A percentile compares a stretch with the other conserved stretches of the same genome.
These are phyloP conservation scores for Drosophila sturtevanti DNA, from an alignment of 1,140 invertebrate species.

Conservation along the genomic window DNA sequence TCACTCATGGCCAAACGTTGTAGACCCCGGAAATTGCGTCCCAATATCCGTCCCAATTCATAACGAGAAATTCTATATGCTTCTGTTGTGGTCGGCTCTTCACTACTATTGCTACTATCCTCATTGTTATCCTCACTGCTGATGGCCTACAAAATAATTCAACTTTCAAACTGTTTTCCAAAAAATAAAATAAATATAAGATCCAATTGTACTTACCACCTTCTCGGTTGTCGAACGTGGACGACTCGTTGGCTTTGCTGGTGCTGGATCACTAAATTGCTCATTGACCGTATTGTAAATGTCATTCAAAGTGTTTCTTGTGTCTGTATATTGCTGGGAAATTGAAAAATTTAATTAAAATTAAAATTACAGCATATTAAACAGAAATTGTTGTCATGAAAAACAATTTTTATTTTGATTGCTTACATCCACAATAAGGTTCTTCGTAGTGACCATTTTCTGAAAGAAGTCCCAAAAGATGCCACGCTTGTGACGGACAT, in stretches of 20 bases:
- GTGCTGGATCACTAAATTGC: conserved; percentile 75
- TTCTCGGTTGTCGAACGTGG: conserved; percentile 59
- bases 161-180: neutral
- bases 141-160: neutral
- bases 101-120: conserved; percentile 20
- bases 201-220: conserved; percentile 39
- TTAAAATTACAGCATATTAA: neutral
- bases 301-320: conserved; percentile 64
- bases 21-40: conserved; percentile 76
- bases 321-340: conserved; percentile 78
- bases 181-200: neutral
- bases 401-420: no score
- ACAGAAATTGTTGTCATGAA: neutral
- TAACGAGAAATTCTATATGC: conserved; percentile 75
- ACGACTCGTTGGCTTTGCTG: conserved; percentile 55
- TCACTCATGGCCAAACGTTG: conserved; percentile 71
- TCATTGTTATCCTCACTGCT: conserved; percentile 38
- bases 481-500: conserved; percentile 63
- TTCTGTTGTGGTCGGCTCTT: conserved; percentile 65
- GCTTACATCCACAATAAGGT: conserved; percentile 74
- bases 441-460: conserved; percentile 75
- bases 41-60: conserved; percentile 76
- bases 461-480: conserved; percentile 79
- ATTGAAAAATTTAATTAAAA: neutral
- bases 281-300: conserved; percentile 73